Evolutionary conservation across 1,140 invertebrate species (phyloP).

Genomic region (Callitettix versicolor): DNA sequence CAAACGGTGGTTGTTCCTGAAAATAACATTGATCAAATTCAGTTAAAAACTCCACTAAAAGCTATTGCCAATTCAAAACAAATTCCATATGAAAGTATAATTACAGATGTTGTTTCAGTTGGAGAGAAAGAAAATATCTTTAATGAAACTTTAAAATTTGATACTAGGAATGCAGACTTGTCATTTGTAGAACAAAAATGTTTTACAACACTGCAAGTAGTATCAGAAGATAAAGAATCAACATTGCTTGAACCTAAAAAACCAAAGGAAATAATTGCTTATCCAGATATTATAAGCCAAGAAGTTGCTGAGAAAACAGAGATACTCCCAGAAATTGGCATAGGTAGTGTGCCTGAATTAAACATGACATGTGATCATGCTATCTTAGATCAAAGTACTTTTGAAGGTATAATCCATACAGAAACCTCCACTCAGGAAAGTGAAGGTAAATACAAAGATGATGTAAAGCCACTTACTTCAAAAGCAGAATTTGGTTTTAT

Average conservation of each 20-base stretch:
- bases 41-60: conserved; percentile 6
- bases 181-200: conserved; percentile 34
- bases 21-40: conserved; percentile 15
- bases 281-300: conserved; percentile 24
- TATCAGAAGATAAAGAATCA: conserved; percentile 39
- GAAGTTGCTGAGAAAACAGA: conserved; percentile 30
- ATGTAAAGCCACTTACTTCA: conserved; percentile 29
- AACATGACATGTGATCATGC: conserved; percentile 21
- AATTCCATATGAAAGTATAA: conserved; percentile 21
- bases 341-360: conserved; percentile 23
- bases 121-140: conserved; percentile 35
- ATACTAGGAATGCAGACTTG: conserved; percentile 33
- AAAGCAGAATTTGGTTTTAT: conserved; percentile 31
- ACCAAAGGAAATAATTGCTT: conserved; percentile 30
- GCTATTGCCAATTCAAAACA: conserved; percentile 17
- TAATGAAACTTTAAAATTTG: conserved; percentile 27
- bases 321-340: conserved; percentile 22
- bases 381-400: conserved; percentile 29
- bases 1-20: conserved; percentile 30
- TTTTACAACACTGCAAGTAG: conserved; percentile 36
- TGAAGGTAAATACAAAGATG: conserved; percentile 32
- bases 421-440: conserved; percentile 36
- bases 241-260: conserved; percentile 28
- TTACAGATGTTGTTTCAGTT: conserved; percentile 18
- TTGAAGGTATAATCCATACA: conserved; percentile 39